Base-by-base conservation (phyloP, 92 coral and sea anemone species). In the Paragorgia papillata region DNA sequence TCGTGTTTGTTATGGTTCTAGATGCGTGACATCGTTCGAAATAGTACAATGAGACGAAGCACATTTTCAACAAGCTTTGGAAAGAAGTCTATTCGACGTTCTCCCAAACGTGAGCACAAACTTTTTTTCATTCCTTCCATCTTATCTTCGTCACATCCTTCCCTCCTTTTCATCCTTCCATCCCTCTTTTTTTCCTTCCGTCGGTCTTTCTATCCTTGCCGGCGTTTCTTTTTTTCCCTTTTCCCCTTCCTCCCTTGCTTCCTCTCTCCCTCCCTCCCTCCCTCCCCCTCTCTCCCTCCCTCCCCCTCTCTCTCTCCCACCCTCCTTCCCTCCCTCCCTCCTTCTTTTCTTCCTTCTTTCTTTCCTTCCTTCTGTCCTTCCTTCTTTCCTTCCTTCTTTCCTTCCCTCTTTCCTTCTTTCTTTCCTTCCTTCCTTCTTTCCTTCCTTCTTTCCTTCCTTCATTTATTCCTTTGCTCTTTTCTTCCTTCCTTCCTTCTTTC, bases 1-100 rank as follows among this genome's bases (percentile, higher is more conserved):
- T n/a, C n/a, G n/a, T n/a, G n/a, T n/a, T n/a, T n/a, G n/a, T n/a
- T n/a, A n/a, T n/a, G n/a, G n/a, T n/a, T n/a, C 28, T 33, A 70
- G 77, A 70, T 70, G 77, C 77, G 77, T 46, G 77, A 70, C 19
- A 62, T 70, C 18, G 77, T 70, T 15, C 77, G 77, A 6, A 70
- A 70, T 62, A 50, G 62, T 24, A 70, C 77, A 29, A 27, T 50
- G 20, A 29, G 77, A 53, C 46, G 77, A 70, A 70, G 62, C 49
- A 70, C 77, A 13, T 27, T 27, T 20, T 50, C 77, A 17, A 28
- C 62, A 5, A 54, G 62, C 19, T 19, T 10, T 30, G 62, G 63
- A n/a, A 70, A 70, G 17, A 70, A 51, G 17, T 0, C 58, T 25
- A 19, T 22, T 4, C 39, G 25, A 9, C 54, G 12, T 3, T 20